Evolutionary conservation across 2,797 vertebrate genomes (phyloP), one percentile per base, ranked within the genome.

Genomic region (Chelmon rostratus): DNA sequence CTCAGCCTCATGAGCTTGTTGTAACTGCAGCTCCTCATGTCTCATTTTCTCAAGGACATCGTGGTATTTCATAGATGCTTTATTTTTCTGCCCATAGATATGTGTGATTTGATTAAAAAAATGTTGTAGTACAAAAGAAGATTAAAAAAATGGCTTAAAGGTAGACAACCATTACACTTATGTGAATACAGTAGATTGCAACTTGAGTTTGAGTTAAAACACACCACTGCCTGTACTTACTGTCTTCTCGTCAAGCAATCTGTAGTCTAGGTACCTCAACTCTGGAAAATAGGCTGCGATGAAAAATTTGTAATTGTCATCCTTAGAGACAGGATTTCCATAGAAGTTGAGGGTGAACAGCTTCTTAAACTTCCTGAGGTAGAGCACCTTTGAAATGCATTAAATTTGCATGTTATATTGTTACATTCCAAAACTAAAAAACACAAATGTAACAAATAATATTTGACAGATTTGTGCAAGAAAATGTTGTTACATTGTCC

Each of bases 251-350:
- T 95, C 90, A 28, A 98, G 57, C 6, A 93, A 81, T 66, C 86
- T 95, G 93, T 94, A 96, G 91, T 99, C 97, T 59, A 99, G 92
- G 81, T 94, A 97, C 15, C 87, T 91, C 47, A 99, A 90, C 18
- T 96, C 86, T 44, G 97, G 96, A 52, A 99, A 94, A 76, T 96
- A 91, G 59, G 96, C 97, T 15, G 93, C 84, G 19, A 97, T 88
- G 76, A 95, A 97, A 21, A 91, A 52, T 11, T 3, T 90, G 81
- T 97, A 98, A 42, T 91, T 79, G 3, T 96, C 93, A 0, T 92
- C 68, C 0, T 95, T 59, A 0, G 93, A 92, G 33, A 97, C 19
- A 2, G 97, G 96, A 88, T 99, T 99, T 86, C 97, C 97, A 0
- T 18, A 53, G 2, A 99, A 91, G 81, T 92, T 96, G 83, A 99